Evolutionary conservation across 2,888 invertebrate species (phyloP), one percentile per base, ranked within the genome.

Genomic region (Cosmia pyralina): DNA sequence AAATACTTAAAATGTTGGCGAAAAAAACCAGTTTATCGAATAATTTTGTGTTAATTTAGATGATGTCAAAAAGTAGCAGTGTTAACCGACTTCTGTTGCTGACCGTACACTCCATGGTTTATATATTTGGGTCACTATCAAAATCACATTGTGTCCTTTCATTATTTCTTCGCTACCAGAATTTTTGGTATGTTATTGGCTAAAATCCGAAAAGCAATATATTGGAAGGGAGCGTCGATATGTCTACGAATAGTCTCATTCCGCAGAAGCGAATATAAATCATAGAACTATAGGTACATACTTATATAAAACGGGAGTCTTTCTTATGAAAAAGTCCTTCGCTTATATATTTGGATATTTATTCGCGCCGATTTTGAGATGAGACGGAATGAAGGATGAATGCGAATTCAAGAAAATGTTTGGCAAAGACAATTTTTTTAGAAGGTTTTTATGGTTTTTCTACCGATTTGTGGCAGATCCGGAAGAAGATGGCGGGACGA

Each of bases 221-320:
- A 82, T 79, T 62, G 67, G 66, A 57, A 58, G 64, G 69, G 67
- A 55, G 72, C 73, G 64, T 62, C 67, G 69, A 82, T 79, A 68
- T 64, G 83, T 82, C 83, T 79, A 79, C 69, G 74, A 82, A 82
- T 82, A 57, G 79, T 72, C 83, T 82, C 72, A 82, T 82, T 82
- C 65, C 74, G 50, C 6, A 58, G 55, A 50, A 59, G 52, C 70
- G 67, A 70, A 79, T 74, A 79, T 82, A 82, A 82, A 82, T 82
- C 82, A 82, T 82, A 55, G 34, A 58, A 66, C 57, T 72, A 63
- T 68, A 17, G 1, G 15, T 17, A 41, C 65, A 62, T 69, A 41
- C 65, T 66, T 69, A 41, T 57, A 46, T 59, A 66, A 65, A 15
- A 72, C n/a, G 22, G 11, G n/a, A 34, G 46, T 70, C 65, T 64